Evolutionary conservation across 2,113 vertebrate species (phyloP), one percentile per base, ranked within the genome.

Genomic region (Bubo bubo): DNA sequence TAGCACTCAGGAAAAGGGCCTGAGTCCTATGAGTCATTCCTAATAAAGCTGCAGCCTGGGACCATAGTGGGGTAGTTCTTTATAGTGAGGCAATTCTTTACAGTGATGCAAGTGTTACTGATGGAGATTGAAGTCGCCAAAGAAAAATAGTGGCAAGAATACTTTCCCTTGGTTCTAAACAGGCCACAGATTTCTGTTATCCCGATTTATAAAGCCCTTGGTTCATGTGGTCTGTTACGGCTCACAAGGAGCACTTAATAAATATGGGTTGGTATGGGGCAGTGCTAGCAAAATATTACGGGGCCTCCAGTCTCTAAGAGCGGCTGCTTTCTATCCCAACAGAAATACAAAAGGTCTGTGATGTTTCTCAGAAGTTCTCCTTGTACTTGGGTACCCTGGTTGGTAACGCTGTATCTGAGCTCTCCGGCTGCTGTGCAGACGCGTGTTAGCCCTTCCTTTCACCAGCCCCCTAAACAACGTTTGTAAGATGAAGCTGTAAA

Each of bases 1-100:
- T 9, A 63, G 41, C 15, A 19, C 19, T 52, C 75, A 47, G 75
- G 55, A 43, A 84, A 63, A 56, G 43, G 24, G 27, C 63, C 60
- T 0, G 1, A 67, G 28, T 26, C 26, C 63, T 24, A 27, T 1
- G 1, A 75, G 86, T 47, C 8, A 12, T 52, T 64, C 55, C 62
- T n/a, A 23, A 34, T 28, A 63, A 82, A 74, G 41, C 41, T n/a
- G 27, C 58, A 86, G 32, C 14, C 49, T 63, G 47, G 41, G 27
- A 67, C 67, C 3, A 3, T 0, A 24, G 10, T 1, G 15, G 27
- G 17, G 9, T 71, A 43, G 79, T 86, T 24, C 43, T 72, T 67
- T 28, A 3, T 0, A 24, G 10, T 1, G 15, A 23, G 14, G 9
- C 66, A 39, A 82, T 86, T 24, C 43, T 72, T 67, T 28, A 23